Conservation (phyloP, 2,888 invertebrate genomes). For the Pandemis heparana region DNA sequence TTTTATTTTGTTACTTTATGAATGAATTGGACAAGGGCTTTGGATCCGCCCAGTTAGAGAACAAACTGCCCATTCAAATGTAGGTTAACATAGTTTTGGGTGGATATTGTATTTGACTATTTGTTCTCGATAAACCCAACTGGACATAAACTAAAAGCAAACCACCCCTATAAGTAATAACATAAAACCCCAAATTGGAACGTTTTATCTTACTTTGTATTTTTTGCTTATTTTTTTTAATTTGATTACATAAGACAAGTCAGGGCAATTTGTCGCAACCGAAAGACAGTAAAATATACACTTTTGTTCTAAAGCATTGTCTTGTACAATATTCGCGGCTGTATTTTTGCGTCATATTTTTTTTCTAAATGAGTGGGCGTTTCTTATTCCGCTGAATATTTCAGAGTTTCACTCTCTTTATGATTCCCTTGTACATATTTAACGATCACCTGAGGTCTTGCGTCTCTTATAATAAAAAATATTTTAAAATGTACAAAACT, state of each 20-base stretch:
- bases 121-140: no score
- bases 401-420: conserved; percentile 57
- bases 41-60: no score
- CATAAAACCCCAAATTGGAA: no score
- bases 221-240: background rate
- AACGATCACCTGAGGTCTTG: conserved; percentile 55
- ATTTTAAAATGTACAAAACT: no score
- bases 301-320: conserved; percentile 40
- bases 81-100: no score
- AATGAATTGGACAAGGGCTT: no score
- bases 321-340: conserved; percentile 37
- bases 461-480: conserved; percentile 41
- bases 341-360: conserved; percentile 47
- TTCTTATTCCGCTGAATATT: conserved; percentile 57
- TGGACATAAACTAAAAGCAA: no score
- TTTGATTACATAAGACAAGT: background rate
- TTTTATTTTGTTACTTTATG: no score
- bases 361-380: conserved; percentile 44
- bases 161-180: no score
- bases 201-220: background rate
- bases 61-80: no score
- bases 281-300: conserved; percentile 24
- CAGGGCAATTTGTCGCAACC: background rate
- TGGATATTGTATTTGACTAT: no score
- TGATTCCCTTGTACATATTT: conserved; percentile 65